Evolutionary conservation across 2,888 invertebrate genomes (phyloP).

Genomic region (Smittia aterrima): DNA sequence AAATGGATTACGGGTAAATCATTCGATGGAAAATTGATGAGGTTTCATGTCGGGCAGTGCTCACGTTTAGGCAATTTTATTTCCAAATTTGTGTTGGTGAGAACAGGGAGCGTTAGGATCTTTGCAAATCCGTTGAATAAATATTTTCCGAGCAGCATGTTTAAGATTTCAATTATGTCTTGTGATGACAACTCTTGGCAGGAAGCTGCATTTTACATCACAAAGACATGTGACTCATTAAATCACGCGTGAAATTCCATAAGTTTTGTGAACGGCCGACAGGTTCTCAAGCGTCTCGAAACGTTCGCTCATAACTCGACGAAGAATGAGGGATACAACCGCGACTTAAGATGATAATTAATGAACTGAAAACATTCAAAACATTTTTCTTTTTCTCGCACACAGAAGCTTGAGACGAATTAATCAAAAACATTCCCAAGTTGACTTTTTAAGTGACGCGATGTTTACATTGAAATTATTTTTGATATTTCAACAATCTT

Average conservation of each 20-base stretch:
- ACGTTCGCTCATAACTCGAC: neutral
- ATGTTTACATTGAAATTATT: constrained; percentile 14
- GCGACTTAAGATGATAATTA: constrained; percentile 15
- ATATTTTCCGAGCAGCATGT: no score
- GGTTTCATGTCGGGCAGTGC: neutral
- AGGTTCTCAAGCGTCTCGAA: neutral
- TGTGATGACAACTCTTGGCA: neutral
- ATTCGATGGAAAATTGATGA: neutral
- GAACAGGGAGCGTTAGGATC: no score
- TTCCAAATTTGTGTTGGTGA: no score
- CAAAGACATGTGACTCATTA: constrained; percentile 12
- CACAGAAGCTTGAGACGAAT: constrained; percentile 1
- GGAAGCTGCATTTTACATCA: neutral
- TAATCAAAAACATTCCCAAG: constrained; percentile 1
- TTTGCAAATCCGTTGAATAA: no score
- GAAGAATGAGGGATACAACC: neutral
- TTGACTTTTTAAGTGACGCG: constrained; percentile 14
- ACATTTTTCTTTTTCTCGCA: neutral
- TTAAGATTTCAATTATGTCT: no score
- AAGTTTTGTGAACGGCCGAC: neutral
- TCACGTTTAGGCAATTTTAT: no score
- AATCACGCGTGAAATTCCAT: constrained; percentile 13
- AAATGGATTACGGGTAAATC: neutral
- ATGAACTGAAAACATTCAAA: constrained; percentile 22
- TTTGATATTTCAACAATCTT: neutral